phyloP scores from a whole-genome alignment of 2,113 vertebrate species.

The Lynx canadensis region DNA sequence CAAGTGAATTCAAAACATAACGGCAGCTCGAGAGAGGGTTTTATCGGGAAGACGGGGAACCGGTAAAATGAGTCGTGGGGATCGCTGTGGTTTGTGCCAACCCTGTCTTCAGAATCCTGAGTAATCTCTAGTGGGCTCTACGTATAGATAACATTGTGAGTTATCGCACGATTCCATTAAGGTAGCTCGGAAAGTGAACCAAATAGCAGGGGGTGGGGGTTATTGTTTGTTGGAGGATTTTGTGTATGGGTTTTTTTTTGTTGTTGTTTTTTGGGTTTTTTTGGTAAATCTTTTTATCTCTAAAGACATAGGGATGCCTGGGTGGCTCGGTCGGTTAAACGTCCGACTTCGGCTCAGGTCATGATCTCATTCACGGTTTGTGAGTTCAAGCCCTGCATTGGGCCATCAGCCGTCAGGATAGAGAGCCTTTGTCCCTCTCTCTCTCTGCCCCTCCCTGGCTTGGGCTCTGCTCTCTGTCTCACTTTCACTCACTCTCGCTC shows the following conservation, averaged over 20 bases:
- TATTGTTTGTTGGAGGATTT: background rate
- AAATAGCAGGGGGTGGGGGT: background rate
- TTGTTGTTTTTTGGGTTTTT: too few relatives aligned
- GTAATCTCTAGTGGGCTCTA: background rate
- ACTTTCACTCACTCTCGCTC: too few relatives aligned
- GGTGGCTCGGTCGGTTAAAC: too few relatives aligned
- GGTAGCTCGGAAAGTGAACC: background rate
- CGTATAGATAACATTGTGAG: too few relatives aligned
- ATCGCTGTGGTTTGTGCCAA: background rate
- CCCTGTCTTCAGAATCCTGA: background rate
- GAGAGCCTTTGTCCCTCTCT: too few relatives aligned
- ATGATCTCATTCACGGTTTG: too few relatives aligned
- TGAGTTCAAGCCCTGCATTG: too few relatives aligned
- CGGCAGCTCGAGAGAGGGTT: background rate
- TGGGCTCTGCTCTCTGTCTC: too few relatives aligned
- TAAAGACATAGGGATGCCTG: background rate
- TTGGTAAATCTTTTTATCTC: background rate
- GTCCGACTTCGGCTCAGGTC: too few relatives aligned
- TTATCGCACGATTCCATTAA: background rate
- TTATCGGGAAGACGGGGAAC: background rate
- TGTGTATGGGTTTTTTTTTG: background rate
- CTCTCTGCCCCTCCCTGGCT: too few relatives aligned
- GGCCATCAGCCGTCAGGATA: too few relatives aligned
- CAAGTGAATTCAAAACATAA: background rate
- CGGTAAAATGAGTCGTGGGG: background rate